These are phyloP conservation scores for Neosilurus mollespiculum DNA, from an alignment of 2,797 vertebrate genomes.

Conservation along the genomic window DNA sequence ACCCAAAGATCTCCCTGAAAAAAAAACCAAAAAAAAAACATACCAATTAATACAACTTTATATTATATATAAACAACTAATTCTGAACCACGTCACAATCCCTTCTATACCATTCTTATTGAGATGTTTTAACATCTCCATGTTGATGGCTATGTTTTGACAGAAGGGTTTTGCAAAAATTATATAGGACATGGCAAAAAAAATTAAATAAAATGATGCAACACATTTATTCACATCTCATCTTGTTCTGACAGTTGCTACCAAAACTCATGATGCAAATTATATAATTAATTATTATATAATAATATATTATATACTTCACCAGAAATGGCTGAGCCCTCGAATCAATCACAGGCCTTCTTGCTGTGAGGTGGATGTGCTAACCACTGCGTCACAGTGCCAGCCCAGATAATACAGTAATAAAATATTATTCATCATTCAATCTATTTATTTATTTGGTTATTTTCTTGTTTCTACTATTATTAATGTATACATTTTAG, in stretches of 20 bases:
- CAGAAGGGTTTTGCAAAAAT: background rate
- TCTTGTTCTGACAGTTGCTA: background rate
- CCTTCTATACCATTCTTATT: too few relatives aligned
- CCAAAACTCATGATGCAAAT: background rate
- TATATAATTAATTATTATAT: too few relatives aligned
- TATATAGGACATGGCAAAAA: background rate
- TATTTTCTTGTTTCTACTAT: background rate
- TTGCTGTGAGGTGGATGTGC: too few relatives aligned
- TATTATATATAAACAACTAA: too few relatives aligned
- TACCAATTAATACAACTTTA: background rate
- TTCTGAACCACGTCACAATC: background rate
- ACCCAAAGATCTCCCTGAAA: slow-evolving; percentile 58
- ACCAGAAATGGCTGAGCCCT: too few relatives aligned
- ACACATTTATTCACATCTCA: background rate
- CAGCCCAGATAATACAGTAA: too few relatives aligned
- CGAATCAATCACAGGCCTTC: too few relatives aligned
- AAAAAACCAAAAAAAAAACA: slow-evolving; percentile 61
- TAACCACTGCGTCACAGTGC: too few relatives aligned
- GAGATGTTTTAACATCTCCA: background rate
- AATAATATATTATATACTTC: too few relatives aligned
- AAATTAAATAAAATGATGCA: background rate
- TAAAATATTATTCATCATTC: too few relatives aligned
- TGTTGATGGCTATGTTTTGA: background rate
- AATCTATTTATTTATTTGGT: too few relatives aligned
- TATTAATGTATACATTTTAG: background rate